Conservation (phyloP, 1,140 invertebrate genomes). For the Drosophila equinoxialis region DNA sequence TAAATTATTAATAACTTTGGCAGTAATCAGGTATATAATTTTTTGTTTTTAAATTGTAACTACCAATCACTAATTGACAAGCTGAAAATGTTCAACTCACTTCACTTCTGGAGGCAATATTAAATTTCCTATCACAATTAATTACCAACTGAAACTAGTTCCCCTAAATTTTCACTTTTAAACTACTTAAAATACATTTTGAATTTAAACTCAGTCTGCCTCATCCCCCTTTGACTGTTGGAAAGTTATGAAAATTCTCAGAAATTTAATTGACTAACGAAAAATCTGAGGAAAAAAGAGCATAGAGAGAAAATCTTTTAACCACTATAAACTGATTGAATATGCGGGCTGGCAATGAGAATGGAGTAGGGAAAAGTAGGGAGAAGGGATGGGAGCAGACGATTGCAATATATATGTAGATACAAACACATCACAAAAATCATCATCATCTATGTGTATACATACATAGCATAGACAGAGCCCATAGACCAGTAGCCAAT, state of each 20-base stretch:
- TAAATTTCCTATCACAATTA: conserved; percentile 1
- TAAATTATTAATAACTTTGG: too few species aligned
- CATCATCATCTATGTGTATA: not conserved
- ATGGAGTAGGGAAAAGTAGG: conserved; percentile 16
- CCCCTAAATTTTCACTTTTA: conserved; percentile 37
- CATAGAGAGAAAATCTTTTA: conserved; percentile 46
- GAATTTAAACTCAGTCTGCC: conserved; percentile 24
- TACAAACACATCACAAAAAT: conserved; percentile 39
- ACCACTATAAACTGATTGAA: conserved; percentile 69
- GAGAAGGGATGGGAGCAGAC: conserved; percentile 1
- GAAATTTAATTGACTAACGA: conserved; percentile 72
- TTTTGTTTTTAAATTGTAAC: not conserved
- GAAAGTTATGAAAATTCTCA: conserved; percentile 50
- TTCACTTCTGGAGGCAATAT: not conserved
- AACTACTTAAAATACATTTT: conserved; percentile 42
- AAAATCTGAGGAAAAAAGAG: conserved; percentile 37
- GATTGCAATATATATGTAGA: conserved; percentile 33
- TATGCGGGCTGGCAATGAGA: conserved; percentile 53
- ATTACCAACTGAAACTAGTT: conserved; percentile 18
- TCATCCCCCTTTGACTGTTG: not conserved
- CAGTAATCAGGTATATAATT: too few species aligned
- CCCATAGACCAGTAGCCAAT: conserved; percentile 47
- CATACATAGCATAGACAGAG: not conserved
- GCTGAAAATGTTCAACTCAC: not conserved
- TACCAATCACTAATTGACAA: not conserved